These are phyloP conservation scores for Lordiphosa clarofinis DNA, from an alignment of 1,140 invertebrate species.

Conservation along the genomic window DNA sequence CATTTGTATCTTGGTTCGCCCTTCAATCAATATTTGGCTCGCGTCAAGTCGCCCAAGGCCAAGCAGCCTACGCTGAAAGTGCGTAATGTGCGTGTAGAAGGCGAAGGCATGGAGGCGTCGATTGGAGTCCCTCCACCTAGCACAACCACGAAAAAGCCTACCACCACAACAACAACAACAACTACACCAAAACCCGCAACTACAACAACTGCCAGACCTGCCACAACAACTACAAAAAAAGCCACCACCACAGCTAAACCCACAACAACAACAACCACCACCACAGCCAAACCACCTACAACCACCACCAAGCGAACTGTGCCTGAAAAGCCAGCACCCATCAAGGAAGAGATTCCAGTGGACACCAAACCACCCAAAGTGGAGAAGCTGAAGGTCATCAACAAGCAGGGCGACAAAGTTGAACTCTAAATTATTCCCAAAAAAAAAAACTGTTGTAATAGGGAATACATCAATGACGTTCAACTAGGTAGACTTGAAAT, in stretches of 20 bases:
- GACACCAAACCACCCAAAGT: constrained; percentile 81
- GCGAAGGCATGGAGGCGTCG: constrained; percentile 61
- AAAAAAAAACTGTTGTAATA: not conserved
- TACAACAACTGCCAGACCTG: constrained; percentile 34
- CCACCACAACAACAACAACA: constrained; percentile 57
- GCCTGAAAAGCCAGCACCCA: constrained; percentile 80
- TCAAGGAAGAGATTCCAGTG: constrained; percentile 81
- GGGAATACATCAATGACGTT: too few species aligned
- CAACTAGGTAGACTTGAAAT: too few species aligned
- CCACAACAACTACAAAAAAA: constrained; percentile 43
- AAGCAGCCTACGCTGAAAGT: constrained; percentile 77
- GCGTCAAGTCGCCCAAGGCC: constrained; percentile 82
- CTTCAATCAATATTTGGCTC: constrained; percentile 84
- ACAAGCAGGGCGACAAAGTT: constrained; percentile 80
- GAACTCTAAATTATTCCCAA: constrained; percentile 61
- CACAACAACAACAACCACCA: constrained; percentile 40
- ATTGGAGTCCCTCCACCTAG: constrained; percentile 39
- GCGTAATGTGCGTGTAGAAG: constrained; percentile 71
- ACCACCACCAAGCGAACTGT: constrained; percentile 59
- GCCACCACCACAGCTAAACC: constrained; percentile 40
- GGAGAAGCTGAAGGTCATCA: constrained; percentile 82
- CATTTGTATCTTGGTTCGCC: constrained; percentile 84
- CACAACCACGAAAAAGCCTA: constrained; percentile 27
- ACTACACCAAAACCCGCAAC: constrained; percentile 74
- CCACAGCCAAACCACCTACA: constrained; percentile 47